Base-by-base conservation (phyloP, 1,140 invertebrate genomes). In the Euura saliciscinereae region DNA sequence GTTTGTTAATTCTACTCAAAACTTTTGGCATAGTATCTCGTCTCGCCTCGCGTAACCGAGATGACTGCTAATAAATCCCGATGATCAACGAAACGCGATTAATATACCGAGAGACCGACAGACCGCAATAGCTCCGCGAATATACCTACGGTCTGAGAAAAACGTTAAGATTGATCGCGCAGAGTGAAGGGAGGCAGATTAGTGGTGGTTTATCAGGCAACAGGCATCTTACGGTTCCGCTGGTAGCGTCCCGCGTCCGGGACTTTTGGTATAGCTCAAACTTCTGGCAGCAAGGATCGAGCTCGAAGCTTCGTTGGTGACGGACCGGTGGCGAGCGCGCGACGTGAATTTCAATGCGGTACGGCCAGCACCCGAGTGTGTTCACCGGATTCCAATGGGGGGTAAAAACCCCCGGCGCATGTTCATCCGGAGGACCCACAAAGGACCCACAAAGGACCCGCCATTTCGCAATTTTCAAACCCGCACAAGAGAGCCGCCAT, bases 261-360 rank as follows among this genome's bases (percentile, higher is more conserved):
- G n/a, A 68, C 13, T 59, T 44, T 65, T 44, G 45, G 44, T 44
- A 69, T 13, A 45, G 68, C 44, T 44, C 44, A 43, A 51, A 51
- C 11, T 65, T 42, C 43, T 42, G 70, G 43, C 45, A 65, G 51
- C 42, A 43, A 6, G 69, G 65, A 28, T 13, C 51, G 70, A 64
- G 64, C 3, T 28, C 44, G 28, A 3, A 70, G 45, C 72, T 43
- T 65, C 69, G 65, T 45, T n/a, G 66, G 76, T 76, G 79, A 78
- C 78, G 79, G 79, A 76, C 75, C 79, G 76, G 72, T 74, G 70
- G 74, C 73, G 71, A 71, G 76, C 76, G 79, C 81, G 79, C 78
- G 80, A 82, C 75, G 81, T 82, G 82, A 81, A 83, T 83, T 82
- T 83, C 80, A 83, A 83, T 82, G 82, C 74, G 67, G 6, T 11